Evolutionary conservation across 2,113 vertebrate genomes (phyloP).

Genomic region (Psilopogon haemacephalus): DNA sequence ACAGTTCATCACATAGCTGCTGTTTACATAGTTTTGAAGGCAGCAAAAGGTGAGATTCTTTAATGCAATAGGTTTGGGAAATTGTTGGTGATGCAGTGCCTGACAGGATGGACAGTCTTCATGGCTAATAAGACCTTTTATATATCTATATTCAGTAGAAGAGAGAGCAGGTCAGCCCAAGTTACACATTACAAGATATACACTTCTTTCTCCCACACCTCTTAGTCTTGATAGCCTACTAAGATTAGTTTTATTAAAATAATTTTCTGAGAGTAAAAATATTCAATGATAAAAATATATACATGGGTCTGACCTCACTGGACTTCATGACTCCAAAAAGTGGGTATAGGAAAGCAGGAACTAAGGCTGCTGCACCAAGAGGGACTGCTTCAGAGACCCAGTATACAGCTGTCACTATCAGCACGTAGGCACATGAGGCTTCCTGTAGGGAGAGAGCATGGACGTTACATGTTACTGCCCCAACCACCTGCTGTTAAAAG

Average conservation of each 20-base stretch:
- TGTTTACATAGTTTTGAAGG: neutral
- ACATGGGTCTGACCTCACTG: constrained; percentile 85
- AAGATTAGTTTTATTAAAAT: neutral
- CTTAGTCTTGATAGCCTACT: neutral
- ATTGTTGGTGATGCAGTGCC: neutral
- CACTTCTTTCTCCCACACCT: neutral
- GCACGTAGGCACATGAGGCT: constrained; percentile 91
- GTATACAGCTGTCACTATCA: constrained; percentile 91
- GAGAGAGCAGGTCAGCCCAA: neutral
- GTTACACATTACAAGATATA: no score
- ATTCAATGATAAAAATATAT: neutral
- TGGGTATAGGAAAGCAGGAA: constrained; percentile 95
- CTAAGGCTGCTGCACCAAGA: constrained; percentile 92
- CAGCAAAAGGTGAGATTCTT: neutral
- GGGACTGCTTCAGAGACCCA: constrained; percentile 97
- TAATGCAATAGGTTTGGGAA: neutral
- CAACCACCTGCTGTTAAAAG: neutral
- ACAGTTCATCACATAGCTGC: neutral
- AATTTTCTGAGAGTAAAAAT: neutral
- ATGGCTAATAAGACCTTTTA: neutral
- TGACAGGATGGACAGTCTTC: neutral
- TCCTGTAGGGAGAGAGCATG: constrained; percentile 76
- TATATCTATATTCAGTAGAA: neutral
- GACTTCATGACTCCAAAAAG: constrained; percentile 97
- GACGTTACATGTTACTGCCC: neutral